These are phyloP conservation scores for Hippotragus niger DNA, from an alignment of 2,113 vertebrate genomes.

Conservation along the genomic window DNA sequence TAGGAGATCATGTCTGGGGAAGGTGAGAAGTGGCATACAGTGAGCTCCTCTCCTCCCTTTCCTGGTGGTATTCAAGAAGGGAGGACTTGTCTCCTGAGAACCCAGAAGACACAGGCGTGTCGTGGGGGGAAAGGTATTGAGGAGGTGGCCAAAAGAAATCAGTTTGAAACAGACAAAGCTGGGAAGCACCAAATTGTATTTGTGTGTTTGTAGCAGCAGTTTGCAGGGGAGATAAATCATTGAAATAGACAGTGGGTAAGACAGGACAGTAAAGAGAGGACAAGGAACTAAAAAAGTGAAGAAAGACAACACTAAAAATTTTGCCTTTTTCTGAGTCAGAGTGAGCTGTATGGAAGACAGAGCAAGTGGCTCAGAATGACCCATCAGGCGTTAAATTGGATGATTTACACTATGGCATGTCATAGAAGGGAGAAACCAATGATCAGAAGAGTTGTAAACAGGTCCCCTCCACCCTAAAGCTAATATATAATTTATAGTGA, in stretches of 20 bases:
- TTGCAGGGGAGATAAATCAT: not conserved
- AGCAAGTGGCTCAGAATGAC: not conserved
- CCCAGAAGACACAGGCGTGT: not conserved
- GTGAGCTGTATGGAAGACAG: not conserved
- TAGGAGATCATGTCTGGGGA: not conserved
- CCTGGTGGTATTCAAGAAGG: not conserved
- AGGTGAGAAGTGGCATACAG: not conserved
- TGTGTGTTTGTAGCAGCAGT: not conserved
- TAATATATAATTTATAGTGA: not conserved
- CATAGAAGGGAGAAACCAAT: not conserved
- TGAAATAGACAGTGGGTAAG: not conserved
- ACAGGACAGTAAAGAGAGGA: not conserved
- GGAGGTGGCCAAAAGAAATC: not conserved
- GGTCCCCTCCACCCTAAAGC: not conserved
- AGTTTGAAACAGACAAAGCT: not conserved
- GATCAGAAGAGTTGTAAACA: not conserved
- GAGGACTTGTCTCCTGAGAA: not conserved
- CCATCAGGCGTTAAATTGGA: not conserved
- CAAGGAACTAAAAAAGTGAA: not conserved
- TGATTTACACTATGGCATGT: not conserved
- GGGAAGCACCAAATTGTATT: not conserved
- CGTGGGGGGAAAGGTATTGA: not conserved
- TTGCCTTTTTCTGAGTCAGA: not conserved
- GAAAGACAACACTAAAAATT: not conserved
- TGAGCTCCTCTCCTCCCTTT: not conserved